These are phyloP conservation scores for Cacoxenus indagator DNA, from an alignment of 2,888 invertebrate species.

Conservation along the genomic window DNA sequence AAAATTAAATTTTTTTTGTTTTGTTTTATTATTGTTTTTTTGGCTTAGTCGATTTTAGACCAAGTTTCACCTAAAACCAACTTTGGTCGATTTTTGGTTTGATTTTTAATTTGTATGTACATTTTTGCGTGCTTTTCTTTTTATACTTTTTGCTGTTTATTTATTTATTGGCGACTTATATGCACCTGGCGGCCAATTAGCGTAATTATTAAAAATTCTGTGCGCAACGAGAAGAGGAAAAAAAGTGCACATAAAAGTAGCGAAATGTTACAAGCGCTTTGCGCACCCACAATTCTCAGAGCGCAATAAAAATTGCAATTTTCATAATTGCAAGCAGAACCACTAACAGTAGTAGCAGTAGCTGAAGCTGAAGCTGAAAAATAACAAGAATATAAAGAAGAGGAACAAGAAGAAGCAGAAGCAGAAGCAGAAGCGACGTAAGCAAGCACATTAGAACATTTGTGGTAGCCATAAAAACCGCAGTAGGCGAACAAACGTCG, in stretches of 20 bases:
- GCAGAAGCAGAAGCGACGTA: too few species aligned
- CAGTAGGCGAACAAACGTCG: background rate
- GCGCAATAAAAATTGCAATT: slow-evolving; percentile 63
- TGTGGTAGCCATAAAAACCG: slow-evolving; percentile 8
- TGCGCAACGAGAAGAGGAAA: background rate
- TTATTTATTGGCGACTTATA: slow-evolving; percentile 39
- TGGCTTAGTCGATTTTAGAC: background rate
- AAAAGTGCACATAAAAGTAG: slow-evolving; percentile 2
- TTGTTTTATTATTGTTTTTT: background rate
- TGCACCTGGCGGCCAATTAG: slow-evolving; percentile 66
- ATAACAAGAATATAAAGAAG: too few species aligned
- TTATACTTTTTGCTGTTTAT: too few species aligned
- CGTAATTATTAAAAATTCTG: slow-evolving; percentile 62
- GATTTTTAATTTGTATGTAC: slow-evolving; percentile 10
- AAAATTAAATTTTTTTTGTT: slow-evolving; percentile 53
- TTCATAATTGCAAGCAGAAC: slow-evolving; percentile 52
- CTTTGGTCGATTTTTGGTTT: background rate
- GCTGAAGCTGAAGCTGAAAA: too few species aligned
- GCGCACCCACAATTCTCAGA: slow-evolving; percentile 20
- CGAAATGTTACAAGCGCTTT: slow-evolving; percentile 12
- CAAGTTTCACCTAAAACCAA: background rate
- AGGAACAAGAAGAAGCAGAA: background rate
- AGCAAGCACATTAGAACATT: background rate
- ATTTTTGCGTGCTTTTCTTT: slow-evolving; percentile 1
- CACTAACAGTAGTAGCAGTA: background rate